phyloP scores from a whole-genome alignment of 2,113 vertebrate species.

The Cinclus mexicanus region DNA sequence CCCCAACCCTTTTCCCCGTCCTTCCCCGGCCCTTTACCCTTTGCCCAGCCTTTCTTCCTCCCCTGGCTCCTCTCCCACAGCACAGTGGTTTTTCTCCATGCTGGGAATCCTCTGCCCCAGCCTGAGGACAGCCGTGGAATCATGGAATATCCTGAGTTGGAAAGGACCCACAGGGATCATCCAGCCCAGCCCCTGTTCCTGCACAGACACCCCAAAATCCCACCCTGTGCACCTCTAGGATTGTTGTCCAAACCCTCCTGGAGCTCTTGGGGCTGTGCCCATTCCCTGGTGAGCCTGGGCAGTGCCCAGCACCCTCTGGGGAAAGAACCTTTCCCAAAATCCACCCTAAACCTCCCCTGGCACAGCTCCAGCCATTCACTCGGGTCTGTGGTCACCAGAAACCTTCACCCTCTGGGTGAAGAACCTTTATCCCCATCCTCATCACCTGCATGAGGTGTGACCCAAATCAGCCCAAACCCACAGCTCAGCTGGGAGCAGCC shows the following conservation, averaged over 20 bases:
- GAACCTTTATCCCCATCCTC: background rate
- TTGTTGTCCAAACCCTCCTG: background rate
- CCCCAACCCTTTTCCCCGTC: fast-evolving
- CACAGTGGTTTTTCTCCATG: background rate
- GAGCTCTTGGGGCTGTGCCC: background rate
- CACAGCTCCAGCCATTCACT: background rate
- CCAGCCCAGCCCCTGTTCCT: background rate
- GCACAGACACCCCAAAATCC: background rate
- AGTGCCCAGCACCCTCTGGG: background rate
- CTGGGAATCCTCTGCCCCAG: background rate
- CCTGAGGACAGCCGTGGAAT: background rate
- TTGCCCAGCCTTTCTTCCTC: background rate
- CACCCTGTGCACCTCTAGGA: background rate
- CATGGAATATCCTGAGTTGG: background rate
- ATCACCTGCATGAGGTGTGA: background rate
- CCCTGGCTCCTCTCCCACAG: background rate
- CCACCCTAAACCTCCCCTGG: background rate
- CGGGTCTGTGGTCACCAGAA: background rate
- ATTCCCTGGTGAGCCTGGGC: background rate
- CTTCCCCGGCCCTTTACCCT: background rate
- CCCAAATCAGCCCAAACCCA: background rate
- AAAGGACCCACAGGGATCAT: background rate
- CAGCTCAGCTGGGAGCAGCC: background rate
- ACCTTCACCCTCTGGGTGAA: background rate
- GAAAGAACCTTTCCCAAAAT: background rate